Evolutionary conservation across 2,888 invertebrate species (phyloP).

Genomic region (Ramazzottius varieornatus): DNA sequence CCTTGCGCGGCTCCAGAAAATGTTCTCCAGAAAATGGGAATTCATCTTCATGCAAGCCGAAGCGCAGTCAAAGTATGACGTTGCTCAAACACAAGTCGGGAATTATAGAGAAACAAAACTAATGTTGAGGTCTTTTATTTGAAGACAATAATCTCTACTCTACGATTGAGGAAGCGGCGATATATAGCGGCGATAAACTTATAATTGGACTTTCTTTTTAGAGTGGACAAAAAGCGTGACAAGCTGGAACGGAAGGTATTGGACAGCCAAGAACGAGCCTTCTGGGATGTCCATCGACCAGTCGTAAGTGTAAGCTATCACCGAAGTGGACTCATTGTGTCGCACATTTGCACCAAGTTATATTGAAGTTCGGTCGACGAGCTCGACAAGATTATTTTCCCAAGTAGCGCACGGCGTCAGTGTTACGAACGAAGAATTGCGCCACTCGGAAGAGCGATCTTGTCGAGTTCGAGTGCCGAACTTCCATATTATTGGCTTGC

Average conservation of each 20-base stretch:
- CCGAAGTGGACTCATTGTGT: neutral
- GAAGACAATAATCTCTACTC: neutral
- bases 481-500: too few relatives aligned
- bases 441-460: too few relatives aligned
- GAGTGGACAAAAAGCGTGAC: slow-evolving; percentile 91
- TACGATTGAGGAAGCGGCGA: too few relatives aligned
- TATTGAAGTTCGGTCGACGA: too few relatives aligned
- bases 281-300: slow-evolving; percentile 98
- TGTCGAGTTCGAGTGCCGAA: too few relatives aligned
- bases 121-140: slow-evolving; percentile 4
- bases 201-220: slow-evolving; percentile 15
- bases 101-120: too few relatives aligned
- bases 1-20: slow-evolving; percentile 79
- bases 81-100: slow-evolving; percentile 2
- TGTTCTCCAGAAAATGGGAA: slow-evolving; percentile 98
- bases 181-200: too few relatives aligned
- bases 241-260: slow-evolving; percentile 88
- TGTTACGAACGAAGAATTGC: too few relatives aligned
- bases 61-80: slow-evolving; percentile 45
- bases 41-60: slow-evolving; percentile 98
- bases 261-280: slow-evolving; percentile 93
- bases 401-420: too few relatives aligned
- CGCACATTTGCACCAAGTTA: too few relatives aligned
- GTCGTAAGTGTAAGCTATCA: slow-evolving; percentile 43
- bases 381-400: too few relatives aligned